These are phyloP conservation scores for Gadopsis marmoratus DNA, from an alignment of 2,797 vertebrate genomes.

Conservation along the genomic window DNA sequence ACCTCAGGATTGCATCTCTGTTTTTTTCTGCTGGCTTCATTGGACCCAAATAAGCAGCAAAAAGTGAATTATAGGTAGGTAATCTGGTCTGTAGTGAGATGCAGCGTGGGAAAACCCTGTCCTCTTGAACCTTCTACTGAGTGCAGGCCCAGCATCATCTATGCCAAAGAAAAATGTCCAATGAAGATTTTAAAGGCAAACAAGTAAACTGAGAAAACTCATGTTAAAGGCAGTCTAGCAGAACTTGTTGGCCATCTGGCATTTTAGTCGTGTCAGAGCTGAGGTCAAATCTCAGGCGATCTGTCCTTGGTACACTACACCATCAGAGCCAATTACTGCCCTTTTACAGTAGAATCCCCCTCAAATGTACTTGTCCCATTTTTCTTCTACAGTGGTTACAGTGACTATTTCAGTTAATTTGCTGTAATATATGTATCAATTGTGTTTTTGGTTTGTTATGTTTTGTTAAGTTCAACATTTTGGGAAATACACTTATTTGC, in stretches of 20 bases:
- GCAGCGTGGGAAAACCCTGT: constrained; percentile 70
- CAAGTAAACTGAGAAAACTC: constrained; percentile 30
- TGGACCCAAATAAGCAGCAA: constrained; percentile 10
- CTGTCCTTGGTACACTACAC: constrained; percentile 36
- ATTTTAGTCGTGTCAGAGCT: constrained; percentile 56
- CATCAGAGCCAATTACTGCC: constrained; percentile 58
- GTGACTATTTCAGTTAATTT: not conserved
- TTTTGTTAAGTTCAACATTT: not conserved
- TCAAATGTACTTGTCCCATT: constrained; percentile 47
- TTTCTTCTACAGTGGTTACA: constrained; percentile 8
- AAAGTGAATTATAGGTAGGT: constrained; percentile 27
- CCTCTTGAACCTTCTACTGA: constrained; percentile 68
- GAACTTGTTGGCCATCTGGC: constrained; percentile 64
- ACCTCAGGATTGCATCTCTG: not conserved
- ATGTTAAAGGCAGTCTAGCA: constrained; percentile 39
- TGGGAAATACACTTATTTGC: not conserved
- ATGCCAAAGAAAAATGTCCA: constrained; percentile 28
- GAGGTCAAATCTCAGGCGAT: constrained; percentile 62
- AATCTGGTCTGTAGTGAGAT: constrained; percentile 28
- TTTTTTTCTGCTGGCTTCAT: constrained; percentile 10
- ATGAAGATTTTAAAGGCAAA: constrained; percentile 28
- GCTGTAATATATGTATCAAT: not conserved
- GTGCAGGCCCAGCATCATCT: constrained; percentile 35
- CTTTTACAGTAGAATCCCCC: constrained; percentile 18
- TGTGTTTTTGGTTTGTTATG: not conserved